Conservation (phyloP, 2,113 vertebrate species). For the Sisor rabdophorus region DNA sequence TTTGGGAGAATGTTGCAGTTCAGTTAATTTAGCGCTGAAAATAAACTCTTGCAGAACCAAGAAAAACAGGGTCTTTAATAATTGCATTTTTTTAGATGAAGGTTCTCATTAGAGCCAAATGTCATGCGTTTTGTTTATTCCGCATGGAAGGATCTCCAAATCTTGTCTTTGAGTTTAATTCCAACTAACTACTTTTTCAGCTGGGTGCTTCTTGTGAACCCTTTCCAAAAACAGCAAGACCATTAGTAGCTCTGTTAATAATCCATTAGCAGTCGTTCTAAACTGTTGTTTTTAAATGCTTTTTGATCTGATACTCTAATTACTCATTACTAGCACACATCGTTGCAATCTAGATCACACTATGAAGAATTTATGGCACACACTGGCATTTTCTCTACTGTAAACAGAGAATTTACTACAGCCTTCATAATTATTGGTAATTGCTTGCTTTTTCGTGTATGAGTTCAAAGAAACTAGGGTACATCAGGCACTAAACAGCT, state of each 20-base stretch:
- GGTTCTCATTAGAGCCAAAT: constrained; percentile 50
- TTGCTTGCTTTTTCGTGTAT: constrained; percentile 51
- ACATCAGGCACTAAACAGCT: constrained; percentile 54
- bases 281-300: constrained; percentile 64
- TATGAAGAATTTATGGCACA: constrained; percentile 42
- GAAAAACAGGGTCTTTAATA: constrained; percentile 40
- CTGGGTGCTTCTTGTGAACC: constrained; percentile 54
- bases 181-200: constrained; percentile 49
- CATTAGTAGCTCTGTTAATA: constrained; percentile 66
- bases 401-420: constrained; percentile 64
- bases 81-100: constrained; percentile 42
- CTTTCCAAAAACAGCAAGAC: constrained; percentile 63
- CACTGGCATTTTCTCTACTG: constrained; percentile 48
- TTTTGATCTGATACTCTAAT: constrained; percentile 65
- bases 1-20: not conserved
- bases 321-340: constrained; percentile 60
- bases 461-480: constrained; percentile 49
- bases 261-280: constrained; percentile 61
- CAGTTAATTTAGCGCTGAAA: not conserved
- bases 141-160: constrained; percentile 44
- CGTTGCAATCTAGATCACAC: constrained; percentile 51
- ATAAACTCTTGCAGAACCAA: constrained; percentile 46
- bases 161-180: constrained; percentile 52
- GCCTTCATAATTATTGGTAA: constrained; percentile 63
- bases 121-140: constrained; percentile 53